Percentiles rank a stretch among this genome's conserved stretches.
phyloP scores from a whole-genome alignment of 2,797 vertebrate species.

The Myioborus melanocephalus region DNA sequence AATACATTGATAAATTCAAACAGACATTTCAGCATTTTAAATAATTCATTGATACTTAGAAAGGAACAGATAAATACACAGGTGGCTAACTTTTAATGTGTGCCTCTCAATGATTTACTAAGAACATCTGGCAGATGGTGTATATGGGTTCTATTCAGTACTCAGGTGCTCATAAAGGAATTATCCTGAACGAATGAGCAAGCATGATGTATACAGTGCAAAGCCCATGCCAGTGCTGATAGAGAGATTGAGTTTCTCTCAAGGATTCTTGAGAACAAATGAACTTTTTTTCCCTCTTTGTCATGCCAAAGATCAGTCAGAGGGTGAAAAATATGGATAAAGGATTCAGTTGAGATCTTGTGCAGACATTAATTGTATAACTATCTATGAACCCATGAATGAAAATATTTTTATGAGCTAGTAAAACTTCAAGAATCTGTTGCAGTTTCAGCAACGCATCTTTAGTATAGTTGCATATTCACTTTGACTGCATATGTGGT shows the following conservation, averaged over 20 bases:
- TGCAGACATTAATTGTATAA: neutral
- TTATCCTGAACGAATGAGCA: neutral
- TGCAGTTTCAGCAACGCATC: neutral
- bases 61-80: conserved; percentile 47
- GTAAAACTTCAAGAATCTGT: neutral
- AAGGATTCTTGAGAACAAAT: neutral
- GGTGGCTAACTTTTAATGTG: conserved; percentile 48
- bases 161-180: neutral
- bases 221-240: neutral
- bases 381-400: neutral
- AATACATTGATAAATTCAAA: conserved; percentile 26
- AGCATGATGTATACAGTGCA: neutral
- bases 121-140: conserved; percentile 56
- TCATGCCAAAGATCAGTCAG: neutral
- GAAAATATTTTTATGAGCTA: neutral
- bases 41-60: conserved; percentile 59
- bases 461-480: neutral
- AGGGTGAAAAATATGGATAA: neutral
- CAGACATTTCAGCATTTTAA: conserved; percentile 39
- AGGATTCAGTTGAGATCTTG: neutral
- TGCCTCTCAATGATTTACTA: conserved; percentile 66
- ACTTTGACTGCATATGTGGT: neutral
- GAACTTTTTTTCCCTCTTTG: neutral
- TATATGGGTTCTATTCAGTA: neutral
- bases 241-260: conserved; percentile 24